phyloP scores from a whole-genome alignment of 1,140 invertebrate species.

The Teleopsis dalmanni region DNA sequence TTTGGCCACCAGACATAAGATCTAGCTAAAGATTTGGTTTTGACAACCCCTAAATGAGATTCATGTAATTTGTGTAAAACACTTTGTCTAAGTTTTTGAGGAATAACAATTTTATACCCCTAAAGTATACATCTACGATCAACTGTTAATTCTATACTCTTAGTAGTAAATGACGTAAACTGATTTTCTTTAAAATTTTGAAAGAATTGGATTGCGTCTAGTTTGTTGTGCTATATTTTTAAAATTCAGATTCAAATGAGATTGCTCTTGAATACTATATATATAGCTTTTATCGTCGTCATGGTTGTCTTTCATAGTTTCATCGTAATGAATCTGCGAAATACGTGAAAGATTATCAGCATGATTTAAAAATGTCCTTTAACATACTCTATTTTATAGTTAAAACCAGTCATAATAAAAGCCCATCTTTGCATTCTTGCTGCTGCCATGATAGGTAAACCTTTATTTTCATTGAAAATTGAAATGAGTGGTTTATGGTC shows the following conservation, averaged over 20 bases:
- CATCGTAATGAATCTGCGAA: neutral
- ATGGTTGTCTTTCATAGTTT: slow-evolving; percentile 1
- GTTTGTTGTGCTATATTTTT: slow-evolving; percentile 11
- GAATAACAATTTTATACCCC: slow-evolving; percentile 9
- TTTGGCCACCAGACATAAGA: slow-evolving; percentile 10
- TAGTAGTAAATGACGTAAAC: slow-evolving; percentile 12
- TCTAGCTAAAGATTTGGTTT: slow-evolving; percentile 4
- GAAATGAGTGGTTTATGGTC: slow-evolving; percentile 48
- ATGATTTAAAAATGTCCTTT: slow-evolving; percentile 9
- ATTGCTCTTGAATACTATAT: slow-evolving; percentile 2
- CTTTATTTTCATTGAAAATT: slow-evolving; percentile 41
- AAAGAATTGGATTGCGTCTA: slow-evolving; percentile 8
- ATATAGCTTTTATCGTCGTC: neutral
- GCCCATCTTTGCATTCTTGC: slow-evolving; percentile 34
- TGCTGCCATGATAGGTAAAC: slow-evolving; percentile 29
- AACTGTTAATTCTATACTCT: slow-evolving; percentile 17
- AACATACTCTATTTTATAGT: slow-evolving; percentile 37
- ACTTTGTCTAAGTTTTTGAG: slow-evolving; percentile 5
- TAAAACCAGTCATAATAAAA: slow-evolving; percentile 31
- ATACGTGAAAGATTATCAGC: slow-evolving; percentile 10
- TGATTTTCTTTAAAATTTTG: slow-evolving; percentile 11
- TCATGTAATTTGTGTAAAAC: slow-evolving; percentile 1
- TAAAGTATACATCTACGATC: slow-evolving; percentile 17
- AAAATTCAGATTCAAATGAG: neutral
- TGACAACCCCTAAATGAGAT: slow-evolving; percentile 7